These are phyloP conservation scores for Syndactyla subalaris DNA, from an alignment of 2,797 vertebrate species.

Conservation along the genomic window DNA sequence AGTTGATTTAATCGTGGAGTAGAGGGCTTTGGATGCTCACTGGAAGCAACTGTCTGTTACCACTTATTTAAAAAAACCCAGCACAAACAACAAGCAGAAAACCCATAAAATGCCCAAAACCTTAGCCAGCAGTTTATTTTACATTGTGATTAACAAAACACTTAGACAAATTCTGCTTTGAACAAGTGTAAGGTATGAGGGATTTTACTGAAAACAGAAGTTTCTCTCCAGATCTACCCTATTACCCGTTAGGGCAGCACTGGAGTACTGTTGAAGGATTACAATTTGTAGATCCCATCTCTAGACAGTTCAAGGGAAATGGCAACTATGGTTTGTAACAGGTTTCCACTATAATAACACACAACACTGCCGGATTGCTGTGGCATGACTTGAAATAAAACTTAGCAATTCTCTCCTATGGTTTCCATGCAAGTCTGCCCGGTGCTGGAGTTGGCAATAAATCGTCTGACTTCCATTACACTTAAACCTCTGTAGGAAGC, in stretches of 20 bases:
- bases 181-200: background rate
- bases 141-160: background rate
- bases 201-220: background rate
- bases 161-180: background rate
- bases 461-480: background rate
- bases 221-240: background rate
- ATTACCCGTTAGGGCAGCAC: background rate
- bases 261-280: background rate
- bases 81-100: background rate
- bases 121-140: background rate
- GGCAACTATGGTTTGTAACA: slow-evolving; percentile 18
- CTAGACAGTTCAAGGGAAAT: background rate
- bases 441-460: background rate
- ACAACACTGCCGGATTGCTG: slow-evolving; percentile 19
- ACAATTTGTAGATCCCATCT: background rate
- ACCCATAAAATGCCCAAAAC: rapidly evolving
- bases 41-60: background rate
- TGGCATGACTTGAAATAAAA: slow-evolving; percentile 32
- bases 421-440: background rate
- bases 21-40: background rate
- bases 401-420: background rate
- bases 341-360: background rate
- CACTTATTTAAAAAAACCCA: rapidly evolving
- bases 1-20: background rate
- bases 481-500: background rate